Evolutionary conservation across 2,113 vertebrate genomes (phyloP).

Genomic region (Trachemys scripta): DNA sequence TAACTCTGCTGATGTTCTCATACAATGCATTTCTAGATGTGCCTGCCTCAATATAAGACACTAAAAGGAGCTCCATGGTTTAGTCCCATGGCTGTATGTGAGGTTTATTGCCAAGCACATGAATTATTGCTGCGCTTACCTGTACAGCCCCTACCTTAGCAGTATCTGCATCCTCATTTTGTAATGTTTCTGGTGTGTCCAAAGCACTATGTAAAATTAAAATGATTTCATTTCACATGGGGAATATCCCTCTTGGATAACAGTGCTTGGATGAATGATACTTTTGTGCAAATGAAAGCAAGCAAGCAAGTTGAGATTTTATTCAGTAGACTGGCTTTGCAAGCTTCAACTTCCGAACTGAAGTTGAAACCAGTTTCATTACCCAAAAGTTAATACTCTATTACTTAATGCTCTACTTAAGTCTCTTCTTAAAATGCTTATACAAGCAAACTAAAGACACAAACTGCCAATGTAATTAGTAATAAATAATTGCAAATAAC

Average conservation of each 20-base stretch:
- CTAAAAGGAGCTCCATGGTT: not conserved
- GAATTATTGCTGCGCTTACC: not conserved
- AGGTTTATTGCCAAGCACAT: not conserved
- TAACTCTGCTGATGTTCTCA: not conserved
- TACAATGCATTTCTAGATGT: not conserved
- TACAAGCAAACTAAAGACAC: slow-evolving; percentile 61
- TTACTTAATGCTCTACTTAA: slow-evolving; percentile 68
- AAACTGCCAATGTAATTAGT: slow-evolving; percentile 43
- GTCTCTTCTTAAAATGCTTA: slow-evolving; percentile 71
- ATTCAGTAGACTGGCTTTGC: slow-evolving; percentile 46
- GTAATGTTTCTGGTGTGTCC: fast-evolving
- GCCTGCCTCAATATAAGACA: not conserved
- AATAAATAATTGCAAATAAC: slow-evolving; percentile 38
- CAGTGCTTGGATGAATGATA: fast-evolving
- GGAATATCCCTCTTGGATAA: not conserved
- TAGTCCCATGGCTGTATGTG: fast-evolving
- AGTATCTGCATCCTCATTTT: not conserved
- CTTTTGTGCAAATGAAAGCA: no score
- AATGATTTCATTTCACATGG: not conserved
- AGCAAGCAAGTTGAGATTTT: no score
- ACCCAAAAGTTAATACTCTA: slow-evolving; percentile 56
- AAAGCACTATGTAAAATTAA: not conserved
- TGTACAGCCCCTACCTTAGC: not conserved
- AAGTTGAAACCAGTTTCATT: slow-evolving; percentile 61
- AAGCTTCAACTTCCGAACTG: slow-evolving; percentile 17